A percentile compares a stretch with the other conserved stretches of the same genome.
These are phyloP conservation scores for Colletes latitarsis DNA, from an alignment of 1,140 invertebrate genomes.

Conservation along the genomic window DNA sequence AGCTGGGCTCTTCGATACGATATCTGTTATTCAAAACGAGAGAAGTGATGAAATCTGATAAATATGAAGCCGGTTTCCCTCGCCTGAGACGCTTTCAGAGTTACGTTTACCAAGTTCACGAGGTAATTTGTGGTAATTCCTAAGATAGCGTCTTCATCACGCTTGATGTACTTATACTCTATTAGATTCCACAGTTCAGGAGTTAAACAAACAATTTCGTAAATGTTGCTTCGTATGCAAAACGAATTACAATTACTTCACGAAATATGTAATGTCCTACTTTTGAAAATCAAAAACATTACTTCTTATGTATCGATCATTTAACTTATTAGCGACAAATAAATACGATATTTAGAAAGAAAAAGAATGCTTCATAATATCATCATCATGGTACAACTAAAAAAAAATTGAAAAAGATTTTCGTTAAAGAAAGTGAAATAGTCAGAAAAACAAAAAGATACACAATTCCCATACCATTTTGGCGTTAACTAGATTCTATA, in stretches of 20 bases:
- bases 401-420: neutral
- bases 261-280: too few relatives aligned
- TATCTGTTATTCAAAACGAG: neutral
- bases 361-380: too few relatives aligned
- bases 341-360: too few relatives aligned
- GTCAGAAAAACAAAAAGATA: too few relatives aligned
- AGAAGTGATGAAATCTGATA: neutral
- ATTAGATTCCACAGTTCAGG: neutral
- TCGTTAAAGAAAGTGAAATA: neutral
- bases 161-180: neutral
- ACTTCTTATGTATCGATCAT: too few relatives aligned
- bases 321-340: too few relatives aligned
- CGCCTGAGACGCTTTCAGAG: neutral
- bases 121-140: neutral
- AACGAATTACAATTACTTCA: too few relatives aligned
- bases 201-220: neutral
- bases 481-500: neutral
- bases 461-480: neutral
- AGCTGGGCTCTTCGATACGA: neutral
- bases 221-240: neutral
- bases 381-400: too few relatives aligned
- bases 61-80: neutral
- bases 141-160: neutral
- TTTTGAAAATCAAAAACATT: too few relatives aligned
- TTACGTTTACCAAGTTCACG: neutral